Conservation (phyloP, 2,888 invertebrate genomes). For the Portevinia maculata region DNA sequence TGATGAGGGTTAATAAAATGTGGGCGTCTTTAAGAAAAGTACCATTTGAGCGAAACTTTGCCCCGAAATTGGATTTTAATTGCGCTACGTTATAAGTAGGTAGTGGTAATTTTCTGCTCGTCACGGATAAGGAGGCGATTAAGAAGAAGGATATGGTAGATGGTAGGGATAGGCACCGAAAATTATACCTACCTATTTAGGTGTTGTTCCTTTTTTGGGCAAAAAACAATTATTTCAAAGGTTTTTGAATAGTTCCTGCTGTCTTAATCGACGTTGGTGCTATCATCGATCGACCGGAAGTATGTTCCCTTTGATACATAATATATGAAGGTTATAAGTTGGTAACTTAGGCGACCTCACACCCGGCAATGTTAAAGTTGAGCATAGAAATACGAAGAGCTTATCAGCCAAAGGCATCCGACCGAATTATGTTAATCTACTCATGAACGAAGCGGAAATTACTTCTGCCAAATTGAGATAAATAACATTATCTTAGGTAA, state of each 20-base stretch:
- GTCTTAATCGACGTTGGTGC: too few species aligned
- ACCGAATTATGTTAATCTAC: not conserved
- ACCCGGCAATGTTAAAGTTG: too few species aligned
- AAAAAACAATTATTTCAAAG: too few species aligned
- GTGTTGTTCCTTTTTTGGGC: too few species aligned
- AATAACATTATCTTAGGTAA: constrained; percentile 11
- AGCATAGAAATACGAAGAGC: not conserved
- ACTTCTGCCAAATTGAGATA: constrained; percentile 17
- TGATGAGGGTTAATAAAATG: constrained; percentile 53
- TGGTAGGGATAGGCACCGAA: not conserved
- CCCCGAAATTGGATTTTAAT: constrained; percentile 39
- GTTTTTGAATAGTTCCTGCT: too few species aligned
- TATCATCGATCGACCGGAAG: too few species aligned
- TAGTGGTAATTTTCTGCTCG: not conserved
- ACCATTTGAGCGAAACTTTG: constrained; percentile 2
- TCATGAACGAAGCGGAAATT: not conserved
- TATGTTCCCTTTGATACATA: too few species aligned
- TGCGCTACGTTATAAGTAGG: constrained; percentile 5
- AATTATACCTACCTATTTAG: too few species aligned
- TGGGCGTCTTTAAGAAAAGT: constrained; percentile 7
- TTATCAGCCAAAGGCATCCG: not conserved
- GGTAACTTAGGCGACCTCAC: too few species aligned
- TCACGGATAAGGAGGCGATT: not conserved
- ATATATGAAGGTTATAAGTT: too few species aligned
- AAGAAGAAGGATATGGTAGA: too few species aligned